A percentile compares a stretch with the other conserved stretches of the same genome.
Evolutionary conservation across 2,888 invertebrate genomes (phyloP).

Genomic region (Ichneumon xanthorius): DNA sequence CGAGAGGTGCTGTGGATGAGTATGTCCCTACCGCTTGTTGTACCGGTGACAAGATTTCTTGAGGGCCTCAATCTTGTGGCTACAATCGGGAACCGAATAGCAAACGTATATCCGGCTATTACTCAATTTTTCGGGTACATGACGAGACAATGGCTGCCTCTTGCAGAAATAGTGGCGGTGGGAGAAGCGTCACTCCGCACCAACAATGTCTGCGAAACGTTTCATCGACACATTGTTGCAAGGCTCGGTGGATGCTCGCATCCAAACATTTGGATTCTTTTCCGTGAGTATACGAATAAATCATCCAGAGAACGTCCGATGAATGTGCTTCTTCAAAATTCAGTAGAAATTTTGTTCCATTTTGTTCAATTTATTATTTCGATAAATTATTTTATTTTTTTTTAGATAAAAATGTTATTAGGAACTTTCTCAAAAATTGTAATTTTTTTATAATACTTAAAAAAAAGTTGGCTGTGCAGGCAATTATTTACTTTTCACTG

Average conservation of each 20-base stretch:
- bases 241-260: conserved; percentile 13
- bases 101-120: background rate
- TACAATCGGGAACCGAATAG: background rate
- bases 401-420: no score
- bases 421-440: no score
- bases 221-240: background rate
- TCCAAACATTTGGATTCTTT: conserved; percentile 6
- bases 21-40: conserved; percentile 1
- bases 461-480: no score
- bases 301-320: no score
- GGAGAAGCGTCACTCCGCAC: background rate
- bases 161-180: background rate
- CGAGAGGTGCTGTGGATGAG: background rate
- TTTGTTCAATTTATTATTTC: no score
- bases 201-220: background rate
- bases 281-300: background rate
- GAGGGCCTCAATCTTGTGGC: background rate
- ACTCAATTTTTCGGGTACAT: background rate
- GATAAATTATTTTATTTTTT: no score
- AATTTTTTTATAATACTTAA: no score
- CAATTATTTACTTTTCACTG: no score
- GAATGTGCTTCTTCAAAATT: no score
- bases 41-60: background rate
- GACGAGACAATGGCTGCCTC: background rate
- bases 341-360: no score